phyloP scores from a whole-genome alignment of 2,113 vertebrate species.

The Astur gentilis region DNA sequence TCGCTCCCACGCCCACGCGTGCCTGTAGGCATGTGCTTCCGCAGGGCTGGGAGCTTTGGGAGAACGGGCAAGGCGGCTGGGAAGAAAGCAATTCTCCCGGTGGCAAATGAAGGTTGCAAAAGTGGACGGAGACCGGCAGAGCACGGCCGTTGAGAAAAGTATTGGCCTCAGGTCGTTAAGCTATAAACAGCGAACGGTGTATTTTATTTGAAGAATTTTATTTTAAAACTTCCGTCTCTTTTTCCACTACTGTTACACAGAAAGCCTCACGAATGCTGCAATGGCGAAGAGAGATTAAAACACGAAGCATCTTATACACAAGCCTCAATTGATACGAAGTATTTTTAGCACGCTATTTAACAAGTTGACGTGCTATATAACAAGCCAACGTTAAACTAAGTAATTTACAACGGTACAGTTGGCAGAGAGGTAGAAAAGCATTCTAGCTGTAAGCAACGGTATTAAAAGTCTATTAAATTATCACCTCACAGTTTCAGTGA shows the following conservation, averaged over 20 bases:
- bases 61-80: accelerated
- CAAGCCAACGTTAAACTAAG: neutral
- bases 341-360: neutral
- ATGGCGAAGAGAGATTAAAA: neutral
- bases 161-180: accelerated
- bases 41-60: neutral
- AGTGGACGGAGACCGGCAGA: neutral
- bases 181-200: accelerated
- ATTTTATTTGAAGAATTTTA: neutral
- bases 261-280: neutral
- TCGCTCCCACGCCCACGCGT: accelerated
- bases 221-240: neutral
- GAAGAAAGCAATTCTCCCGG: neutral
- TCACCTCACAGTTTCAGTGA: neutral
- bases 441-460: neutral
- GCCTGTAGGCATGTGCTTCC: neutral
- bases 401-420: neutral
- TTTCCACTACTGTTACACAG: accelerated
- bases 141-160: neutral
- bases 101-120: neutral
- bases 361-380: neutral
- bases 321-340: neutral
- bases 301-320: neutral
- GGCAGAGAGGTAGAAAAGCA: neutral
- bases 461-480: neutral